Percentiles rank a stretch among this genome's conserved stretches.
Evolutionary conservation across 2,113 vertebrate species (phyloP).

Genomic region (Vulpes ferrilata): DNA sequence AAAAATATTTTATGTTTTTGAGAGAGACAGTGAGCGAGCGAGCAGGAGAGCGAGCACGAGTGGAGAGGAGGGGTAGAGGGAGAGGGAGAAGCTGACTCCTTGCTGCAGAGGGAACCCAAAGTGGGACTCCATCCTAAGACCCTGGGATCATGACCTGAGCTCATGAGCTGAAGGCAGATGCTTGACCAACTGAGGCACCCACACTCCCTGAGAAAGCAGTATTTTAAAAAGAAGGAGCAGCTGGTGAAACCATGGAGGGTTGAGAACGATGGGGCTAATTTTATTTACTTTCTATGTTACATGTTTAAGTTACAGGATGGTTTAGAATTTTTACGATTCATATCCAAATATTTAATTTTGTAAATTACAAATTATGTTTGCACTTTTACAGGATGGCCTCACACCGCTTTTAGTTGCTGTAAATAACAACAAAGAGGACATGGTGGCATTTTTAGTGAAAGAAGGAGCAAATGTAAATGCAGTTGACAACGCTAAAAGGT

Average conservation of each 20-base stretch:
- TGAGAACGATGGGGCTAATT: not conserved
- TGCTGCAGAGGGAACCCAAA: too few relatives aligned
- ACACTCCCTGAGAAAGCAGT: not conserved
- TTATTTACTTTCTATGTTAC: not conserved
- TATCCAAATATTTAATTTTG: not conserved
- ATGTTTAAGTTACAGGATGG: not conserved
- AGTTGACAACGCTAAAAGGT: constrained; percentile 87
- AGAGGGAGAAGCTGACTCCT: not conserved
- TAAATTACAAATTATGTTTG: not conserved
- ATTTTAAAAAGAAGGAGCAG: not conserved
- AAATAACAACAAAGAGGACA: constrained; percentile 89
- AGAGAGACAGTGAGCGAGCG: not conserved
- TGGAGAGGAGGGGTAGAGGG: not conserved
- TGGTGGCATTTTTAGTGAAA: constrained; percentile 92
- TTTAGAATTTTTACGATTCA: not conserved
- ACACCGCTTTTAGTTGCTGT: constrained; percentile 92
- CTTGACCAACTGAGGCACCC: not conserved
- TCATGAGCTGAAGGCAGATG: not conserved
- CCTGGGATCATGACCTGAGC: not conserved
- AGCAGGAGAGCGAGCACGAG: not conserved
- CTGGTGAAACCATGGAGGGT: not conserved
- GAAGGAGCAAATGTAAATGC: constrained; percentile 89
- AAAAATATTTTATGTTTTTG: not conserved
- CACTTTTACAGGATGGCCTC: constrained; percentile 89
- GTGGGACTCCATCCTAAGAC: fast-evolving